phyloP scores from a whole-genome alignment of 2,113 vertebrate genomes.

The Leptocoma aspasia region DNA sequence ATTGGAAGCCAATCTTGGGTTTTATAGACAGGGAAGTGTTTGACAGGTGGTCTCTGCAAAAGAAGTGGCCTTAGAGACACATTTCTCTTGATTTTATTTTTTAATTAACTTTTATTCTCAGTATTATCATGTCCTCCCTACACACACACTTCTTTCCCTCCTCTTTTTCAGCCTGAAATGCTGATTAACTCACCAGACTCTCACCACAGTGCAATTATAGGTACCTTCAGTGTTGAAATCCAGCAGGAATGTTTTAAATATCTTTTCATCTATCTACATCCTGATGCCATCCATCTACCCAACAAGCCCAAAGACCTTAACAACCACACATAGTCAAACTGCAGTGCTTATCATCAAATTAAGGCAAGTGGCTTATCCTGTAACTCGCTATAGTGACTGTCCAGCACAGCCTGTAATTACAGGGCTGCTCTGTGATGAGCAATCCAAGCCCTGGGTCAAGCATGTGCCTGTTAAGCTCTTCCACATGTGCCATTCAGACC shows the following conservation, averaged over 20 bases:
- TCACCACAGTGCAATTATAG: not conserved
- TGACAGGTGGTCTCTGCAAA: conserved; percentile 77
- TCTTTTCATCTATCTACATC: not conserved
- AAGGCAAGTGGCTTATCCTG: not conserved
- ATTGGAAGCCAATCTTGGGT: conserved; percentile 61
- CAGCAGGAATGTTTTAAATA: not conserved
- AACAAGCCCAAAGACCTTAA: not conserved
- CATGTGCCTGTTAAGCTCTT: conserved; percentile 42
- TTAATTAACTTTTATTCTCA: conserved; percentile 83
- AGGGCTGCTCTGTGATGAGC: not conserved
- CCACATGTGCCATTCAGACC: conserved; percentile 50
- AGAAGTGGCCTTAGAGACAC: conserved; percentile 77
- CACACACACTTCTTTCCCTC: not conserved
- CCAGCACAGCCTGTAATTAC: not conserved
- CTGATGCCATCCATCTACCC: not conserved
- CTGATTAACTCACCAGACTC: conserved; percentile 24
- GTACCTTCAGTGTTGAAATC: not conserved
- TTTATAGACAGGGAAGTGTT: conserved; percentile 72
- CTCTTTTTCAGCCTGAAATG: conserved; percentile 1
- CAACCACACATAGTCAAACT: not conserved
- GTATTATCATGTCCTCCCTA: conserved; percentile 38
- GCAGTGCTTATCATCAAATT: not conserved
- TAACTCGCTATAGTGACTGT: not conserved
- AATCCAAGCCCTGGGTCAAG: not conserved
- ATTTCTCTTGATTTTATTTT: conserved; percentile 82